These are phyloP conservation scores for Arothron firmamentum DNA, from an alignment of 2,113 vertebrate genomes.

Conservation along the genomic window DNA sequence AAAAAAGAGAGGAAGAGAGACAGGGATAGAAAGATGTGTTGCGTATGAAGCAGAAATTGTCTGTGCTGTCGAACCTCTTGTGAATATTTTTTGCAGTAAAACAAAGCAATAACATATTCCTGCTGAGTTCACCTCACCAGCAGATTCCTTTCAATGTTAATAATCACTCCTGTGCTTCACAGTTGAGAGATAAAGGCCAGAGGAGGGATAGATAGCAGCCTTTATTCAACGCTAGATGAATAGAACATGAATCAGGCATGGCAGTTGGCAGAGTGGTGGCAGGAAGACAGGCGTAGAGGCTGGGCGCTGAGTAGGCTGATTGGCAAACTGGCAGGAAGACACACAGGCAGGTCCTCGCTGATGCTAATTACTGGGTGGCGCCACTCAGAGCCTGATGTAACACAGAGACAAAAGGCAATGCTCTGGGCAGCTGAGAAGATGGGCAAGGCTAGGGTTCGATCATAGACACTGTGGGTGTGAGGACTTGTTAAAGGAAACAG, in stretches of 20 bases:
- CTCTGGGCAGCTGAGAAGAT: slow-evolving; percentile 33
- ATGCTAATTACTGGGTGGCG: slow-evolving; percentile 63
- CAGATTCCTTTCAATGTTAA: slow-evolving; percentile 58
- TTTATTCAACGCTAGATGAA: slow-evolving; percentile 64
- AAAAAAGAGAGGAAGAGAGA: slow-evolving; percentile 8
- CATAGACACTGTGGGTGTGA: not conserved
- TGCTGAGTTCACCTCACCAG: slow-evolving; percentile 54
- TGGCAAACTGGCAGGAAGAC: slow-evolving; percentile 51
- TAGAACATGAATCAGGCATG: slow-evolving; percentile 61
- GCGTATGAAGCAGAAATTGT: slow-evolving; percentile 27
- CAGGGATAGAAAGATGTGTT: slow-evolving; percentile 10
- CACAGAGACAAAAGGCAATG: slow-evolving; percentile 42
- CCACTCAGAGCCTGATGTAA: slow-evolving; percentile 56
- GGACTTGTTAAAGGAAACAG: slow-evolving; percentile 5
- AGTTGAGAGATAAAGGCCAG: slow-evolving; percentile 51
- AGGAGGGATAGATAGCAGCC: slow-evolving; percentile 49
- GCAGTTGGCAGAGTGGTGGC: slow-evolving; percentile 56
- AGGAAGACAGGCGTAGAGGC: slow-evolving; percentile 35
- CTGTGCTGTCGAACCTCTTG: slow-evolving; percentile 24
- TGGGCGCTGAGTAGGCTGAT: slow-evolving; percentile 32
- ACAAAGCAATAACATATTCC: slow-evolving; percentile 45
- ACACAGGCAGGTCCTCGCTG: slow-evolving; percentile 54
- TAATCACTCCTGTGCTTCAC: slow-evolving; percentile 41
- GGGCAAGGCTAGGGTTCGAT: not conserved
- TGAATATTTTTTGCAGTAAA: slow-evolving; percentile 33